phyloP scores from a whole-genome alignment of 2,113 vertebrate genomes.

The Dromaius novaehollandiae region DNA sequence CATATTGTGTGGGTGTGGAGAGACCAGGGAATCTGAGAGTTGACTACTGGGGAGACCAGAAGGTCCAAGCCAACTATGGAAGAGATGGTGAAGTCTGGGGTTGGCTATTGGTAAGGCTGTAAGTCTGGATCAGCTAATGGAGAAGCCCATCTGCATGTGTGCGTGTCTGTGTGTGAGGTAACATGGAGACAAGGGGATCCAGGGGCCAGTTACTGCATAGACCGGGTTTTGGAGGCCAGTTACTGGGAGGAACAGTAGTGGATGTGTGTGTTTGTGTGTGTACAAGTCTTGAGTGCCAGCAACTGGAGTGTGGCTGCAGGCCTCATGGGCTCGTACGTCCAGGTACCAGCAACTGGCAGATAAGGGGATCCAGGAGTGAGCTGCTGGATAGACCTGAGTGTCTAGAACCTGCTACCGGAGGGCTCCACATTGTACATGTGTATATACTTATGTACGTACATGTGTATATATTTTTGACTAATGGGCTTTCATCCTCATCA shows the following conservation, averaged over 20 bases:
- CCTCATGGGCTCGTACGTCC: background rate
- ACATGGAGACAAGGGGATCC: background rate
- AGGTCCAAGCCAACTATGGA: background rate
- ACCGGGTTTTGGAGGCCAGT: background rate
- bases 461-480: background rate
- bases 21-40: background rate
- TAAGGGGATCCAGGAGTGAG: too few species aligned
- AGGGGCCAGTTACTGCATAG: background rate
- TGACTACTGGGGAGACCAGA: background rate
- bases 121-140: background rate
- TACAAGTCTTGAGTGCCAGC: background rate
- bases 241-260: background rate
- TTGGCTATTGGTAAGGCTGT: background rate
- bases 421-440: too few species aligned
- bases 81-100: background rate
- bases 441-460: too few species aligned
- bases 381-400: background rate
- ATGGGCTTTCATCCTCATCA: too few species aligned
- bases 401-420: background rate
- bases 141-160: background rate
- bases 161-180: background rate
- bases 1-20: background rate
- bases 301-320: background rate
- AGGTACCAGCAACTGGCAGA: background rate
- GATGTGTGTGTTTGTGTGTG: background rate